Evolutionary conservation across 23 tunicate genomes (phyloP).

Genomic region (Halocynthia roretzi): DNA sequence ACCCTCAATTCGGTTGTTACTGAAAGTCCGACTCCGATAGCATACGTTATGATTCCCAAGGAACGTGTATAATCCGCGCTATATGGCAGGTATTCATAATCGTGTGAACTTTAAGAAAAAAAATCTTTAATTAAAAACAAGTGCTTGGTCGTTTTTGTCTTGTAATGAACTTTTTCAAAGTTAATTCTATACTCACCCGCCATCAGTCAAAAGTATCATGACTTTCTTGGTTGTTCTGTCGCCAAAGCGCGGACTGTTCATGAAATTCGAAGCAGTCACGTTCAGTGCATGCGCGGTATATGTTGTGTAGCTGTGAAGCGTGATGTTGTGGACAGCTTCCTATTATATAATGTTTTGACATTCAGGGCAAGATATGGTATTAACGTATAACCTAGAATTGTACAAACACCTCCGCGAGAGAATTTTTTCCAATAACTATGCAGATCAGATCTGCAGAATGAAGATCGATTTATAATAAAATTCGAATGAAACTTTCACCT

Average conservation of each 20-base stretch:
- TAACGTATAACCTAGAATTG: no score
- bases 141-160: no score
- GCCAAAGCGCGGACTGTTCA: conserved; percentile 35
- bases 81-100: conserved; percentile 6
- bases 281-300: conserved; percentile 82
- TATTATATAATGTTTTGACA: not conserved
- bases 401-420: no score
- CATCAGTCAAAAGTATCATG: conserved; percentile 73
- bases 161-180: no score
- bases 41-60: conserved; percentile 21
- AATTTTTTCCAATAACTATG: no score
- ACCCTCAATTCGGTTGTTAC: conserved; percentile 13
- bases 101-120: conserved; percentile 12
- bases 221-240: conserved; percentile 34
- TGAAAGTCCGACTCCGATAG: conserved; percentile 22
- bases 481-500: no score
- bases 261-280: conserved; percentile 56
- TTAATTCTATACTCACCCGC: conserved; percentile 33
- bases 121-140: not conserved
- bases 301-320: conserved; percentile 34
- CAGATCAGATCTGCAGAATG: no score
- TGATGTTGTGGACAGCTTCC: conserved; percentile 51
- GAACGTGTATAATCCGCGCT: conserved; percentile 23
- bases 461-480: no score
- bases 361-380: no score